A percentile compares a stretch with the other conserved stretches of the same genome.
Conservation (phyloP, 2,113 vertebrate species). For the Dipodomys ordii region DNA sequence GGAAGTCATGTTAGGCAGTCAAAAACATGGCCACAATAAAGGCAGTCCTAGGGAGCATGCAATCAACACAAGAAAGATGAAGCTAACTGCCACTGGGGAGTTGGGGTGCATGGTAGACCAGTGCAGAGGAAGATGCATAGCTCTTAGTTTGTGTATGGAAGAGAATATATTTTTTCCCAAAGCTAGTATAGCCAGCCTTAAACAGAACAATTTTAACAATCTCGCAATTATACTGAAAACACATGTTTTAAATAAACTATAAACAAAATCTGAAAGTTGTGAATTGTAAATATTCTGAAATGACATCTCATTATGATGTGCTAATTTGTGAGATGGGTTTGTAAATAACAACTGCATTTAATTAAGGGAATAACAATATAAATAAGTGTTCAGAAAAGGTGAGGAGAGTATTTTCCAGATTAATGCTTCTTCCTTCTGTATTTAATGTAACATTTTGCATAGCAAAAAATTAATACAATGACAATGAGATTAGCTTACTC, state of each 20-base stretch:
- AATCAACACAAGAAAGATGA: background rate
- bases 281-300: conserved; percentile 51
- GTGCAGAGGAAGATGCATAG: background rate
- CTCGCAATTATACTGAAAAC: background rate
- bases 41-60: background rate
- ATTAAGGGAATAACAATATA: background rate
- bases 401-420: background rate
- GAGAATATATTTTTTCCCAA: background rate
- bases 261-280: conserved; percentile 29
- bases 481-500: background rate
- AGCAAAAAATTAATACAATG: background rate
- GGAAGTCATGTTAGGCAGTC: background rate
- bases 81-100: background rate
- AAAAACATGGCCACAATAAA: background rate
- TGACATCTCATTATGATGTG: conserved; percentile 19
- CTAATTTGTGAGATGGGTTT: background rate
- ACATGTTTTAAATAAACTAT: background rate
- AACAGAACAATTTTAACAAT: background rate
- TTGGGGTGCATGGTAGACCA: background rate
- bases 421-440: background rate
- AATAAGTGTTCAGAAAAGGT: conserved; percentile 11
- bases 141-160: background rate
- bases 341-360: conserved; percentile 29
- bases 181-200: background rate
- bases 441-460: background rate